Conservation (phyloP, 1,140 invertebrate genomes). For the Penaeus vannamei region DNA sequence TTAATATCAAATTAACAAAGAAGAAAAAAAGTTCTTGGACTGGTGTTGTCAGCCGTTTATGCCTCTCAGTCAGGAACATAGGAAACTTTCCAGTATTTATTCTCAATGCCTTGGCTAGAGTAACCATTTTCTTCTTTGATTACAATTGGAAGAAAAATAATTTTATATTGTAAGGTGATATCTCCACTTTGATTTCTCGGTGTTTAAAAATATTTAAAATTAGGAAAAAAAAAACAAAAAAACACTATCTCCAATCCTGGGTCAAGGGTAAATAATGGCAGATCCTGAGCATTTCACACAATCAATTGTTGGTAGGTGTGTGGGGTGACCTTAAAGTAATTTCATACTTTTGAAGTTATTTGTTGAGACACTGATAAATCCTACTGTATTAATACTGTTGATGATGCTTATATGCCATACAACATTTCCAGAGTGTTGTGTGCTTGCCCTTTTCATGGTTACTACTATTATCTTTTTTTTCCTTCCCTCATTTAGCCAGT, state of each 20-base stretch:
- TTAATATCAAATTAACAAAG: background rate
- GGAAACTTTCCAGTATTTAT: slow-evolving; percentile 33
- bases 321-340: slow-evolving; percentile 6
- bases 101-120: slow-evolving; percentile 31
- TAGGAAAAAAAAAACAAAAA: background rate
- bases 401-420: background rate
- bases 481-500: no score
- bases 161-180: slow-evolving; percentile 17
- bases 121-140: slow-evolving; percentile 21
- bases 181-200: slow-evolving; percentile 14
- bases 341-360: background rate
- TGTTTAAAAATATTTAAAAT: slow-evolving; percentile 32
- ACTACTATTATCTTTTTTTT: no score
- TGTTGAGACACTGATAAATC: slow-evolving; percentile 1
- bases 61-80: slow-evolving; percentile 10
- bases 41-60: slow-evolving; percentile 8
- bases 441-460: no score
- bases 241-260: slow-evolving; percentile 1
- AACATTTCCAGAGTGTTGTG: no score
- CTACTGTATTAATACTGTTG: slow-evolving; percentile 28
- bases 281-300: slow-evolving; percentile 26
- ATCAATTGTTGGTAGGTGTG: slow-evolving; percentile 20
- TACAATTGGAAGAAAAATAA: slow-evolving; percentile 8
- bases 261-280: slow-evolving; percentile 28
- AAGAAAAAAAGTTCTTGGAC: background rate